Evolutionary conservation across 2,888 invertebrate genomes (phyloP), one percentile per base, ranked within the genome.

Genomic region (Orgyia antiqua): DNA sequence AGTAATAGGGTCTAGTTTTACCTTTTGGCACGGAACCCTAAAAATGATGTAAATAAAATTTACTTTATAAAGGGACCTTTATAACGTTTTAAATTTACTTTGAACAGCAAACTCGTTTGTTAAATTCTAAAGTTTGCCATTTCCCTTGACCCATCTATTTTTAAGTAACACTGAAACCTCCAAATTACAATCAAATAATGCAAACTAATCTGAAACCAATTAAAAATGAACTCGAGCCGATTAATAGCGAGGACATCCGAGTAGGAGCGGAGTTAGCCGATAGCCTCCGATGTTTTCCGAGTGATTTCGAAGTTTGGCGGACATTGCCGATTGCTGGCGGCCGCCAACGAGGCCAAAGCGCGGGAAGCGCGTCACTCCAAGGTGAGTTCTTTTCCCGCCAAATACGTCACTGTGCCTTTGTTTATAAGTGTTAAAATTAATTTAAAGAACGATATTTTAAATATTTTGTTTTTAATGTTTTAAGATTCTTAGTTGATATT

Each of bases 311-410:
- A 35, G 44, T 23, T 3, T 4, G 35, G 51, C 72, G 72, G 57
- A 27, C 33, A 30, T 27, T 2, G 33, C 63, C 74, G 75, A 78
- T 33, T 51, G 50, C 46, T 77, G 66, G 74, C 83, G 80, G 82
- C 82, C 83, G 76, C 74, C 51, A 68, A 67, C 80, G 83, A 84
- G 83, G 83, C 62, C 80, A 62, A 25, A 47, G 59, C 70, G 68
- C 71, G 78, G 82, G 79, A 78, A 80, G 67, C 75, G 62, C 75
- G 79, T 77, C 77, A 77, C 53, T 48, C 23, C 80, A 80, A 84
- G 83, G 84, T 72, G 67, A 78, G 55, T 56, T 75, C 70, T 74
- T 79, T 82, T 79, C 78, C 80, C 79, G 80, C 77, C 76, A 66
- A 59, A 68, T 58, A 58, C 75, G 75, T 73, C 72, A 75, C 56